phyloP scores from a whole-genome alignment of 2,113 vertebrate genomes.

The Salvelinus alpinus region DNA sequence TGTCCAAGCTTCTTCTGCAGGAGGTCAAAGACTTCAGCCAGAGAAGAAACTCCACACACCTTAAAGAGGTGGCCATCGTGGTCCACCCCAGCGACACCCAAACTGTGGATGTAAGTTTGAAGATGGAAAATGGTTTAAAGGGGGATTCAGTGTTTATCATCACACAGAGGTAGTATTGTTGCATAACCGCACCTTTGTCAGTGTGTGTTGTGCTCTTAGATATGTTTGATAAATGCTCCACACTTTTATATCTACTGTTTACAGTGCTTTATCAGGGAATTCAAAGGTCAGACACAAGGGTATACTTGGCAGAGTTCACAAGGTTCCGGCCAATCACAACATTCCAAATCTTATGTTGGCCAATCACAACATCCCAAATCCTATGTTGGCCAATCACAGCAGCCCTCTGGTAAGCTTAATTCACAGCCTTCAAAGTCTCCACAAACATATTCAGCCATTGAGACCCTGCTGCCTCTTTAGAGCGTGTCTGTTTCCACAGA shows the following conservation, averaged over 20 bases:
- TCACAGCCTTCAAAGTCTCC: neutral
- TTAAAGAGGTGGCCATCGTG: slow-evolving; percentile 77
- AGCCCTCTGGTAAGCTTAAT: slow-evolving; percentile 44
- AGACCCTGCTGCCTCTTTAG: neutral
- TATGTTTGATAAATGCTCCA: neutral
- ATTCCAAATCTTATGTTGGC: neutral
- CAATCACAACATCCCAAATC: neutral
- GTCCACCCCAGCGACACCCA: slow-evolving; percentile 70
- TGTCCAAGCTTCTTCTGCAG: slow-evolving; percentile 76
- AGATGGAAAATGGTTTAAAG: no score
- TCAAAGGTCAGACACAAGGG: slow-evolving; percentile 39
- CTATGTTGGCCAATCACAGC: slow-evolving; percentile 21
- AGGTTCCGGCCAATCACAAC: neutral
- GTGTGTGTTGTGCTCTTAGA: neutral
- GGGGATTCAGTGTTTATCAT: neutral
- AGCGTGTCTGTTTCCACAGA: no score
- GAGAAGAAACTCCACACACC: slow-evolving; percentile 32
- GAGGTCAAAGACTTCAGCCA: slow-evolving; percentile 72
- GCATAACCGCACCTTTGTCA: neutral
- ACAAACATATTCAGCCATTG: neutral
- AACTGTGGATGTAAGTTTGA: slow-evolving; percentile 40
- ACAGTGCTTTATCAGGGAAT: slow-evolving; percentile 62
- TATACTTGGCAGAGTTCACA: neutral
- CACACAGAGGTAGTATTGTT: neutral
- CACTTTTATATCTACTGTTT: neutral